Evolutionary conservation across 2,888 invertebrate species (phyloP), one percentile per base, ranked within the genome.

Genomic region (Euproctis similis): DNA sequence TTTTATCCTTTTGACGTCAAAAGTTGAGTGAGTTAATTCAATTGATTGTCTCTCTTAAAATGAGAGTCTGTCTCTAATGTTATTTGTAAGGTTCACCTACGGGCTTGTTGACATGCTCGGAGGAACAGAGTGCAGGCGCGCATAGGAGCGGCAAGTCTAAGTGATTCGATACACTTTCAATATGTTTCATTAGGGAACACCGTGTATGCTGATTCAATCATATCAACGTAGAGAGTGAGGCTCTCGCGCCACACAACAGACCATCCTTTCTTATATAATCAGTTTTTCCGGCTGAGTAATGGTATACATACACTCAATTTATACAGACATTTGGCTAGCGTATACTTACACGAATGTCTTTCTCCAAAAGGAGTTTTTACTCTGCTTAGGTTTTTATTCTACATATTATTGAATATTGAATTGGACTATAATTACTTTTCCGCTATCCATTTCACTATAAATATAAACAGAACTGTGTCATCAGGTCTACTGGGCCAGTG

Each of bases 121-220:
- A 74, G 14, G 73, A 75, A 71, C 69, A 61, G 71, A 74, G 69
- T 76, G 75, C 76, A 76, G 69, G 55, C 72, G 73, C 76, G 73
- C 74, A 74, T 64, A 64, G 59, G 59, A 51, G 52, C 50, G 59
- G 59, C 51, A 52, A 49, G 64, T 62, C 77, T 84, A 84, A 84
- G 82, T 84, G 82, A 78, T 77, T 80, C 80, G 76, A 84, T 82
- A 82, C 77, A 77, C 70, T 74, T 78, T 80, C 82, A 81, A 82
- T 82, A 82, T 80, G 81, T 82, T 82, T 84, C 81, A 82, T 84
- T 82, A 84, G 67, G 69, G 59, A 71, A 68, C 60, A 50, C 72
- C 68, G 68, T 60, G 70, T 61, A 67, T 69, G 75, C 67, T 84
- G 77, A 84, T 84, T 84, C 74, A 81, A 84, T 84, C 76, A 84